A percentile compares a stretch with the other conserved stretches of the same genome.
Evolutionary conservation across 1,140 invertebrate genomes (phyloP).

Genomic region (Eriocheir sinensis): DNA sequence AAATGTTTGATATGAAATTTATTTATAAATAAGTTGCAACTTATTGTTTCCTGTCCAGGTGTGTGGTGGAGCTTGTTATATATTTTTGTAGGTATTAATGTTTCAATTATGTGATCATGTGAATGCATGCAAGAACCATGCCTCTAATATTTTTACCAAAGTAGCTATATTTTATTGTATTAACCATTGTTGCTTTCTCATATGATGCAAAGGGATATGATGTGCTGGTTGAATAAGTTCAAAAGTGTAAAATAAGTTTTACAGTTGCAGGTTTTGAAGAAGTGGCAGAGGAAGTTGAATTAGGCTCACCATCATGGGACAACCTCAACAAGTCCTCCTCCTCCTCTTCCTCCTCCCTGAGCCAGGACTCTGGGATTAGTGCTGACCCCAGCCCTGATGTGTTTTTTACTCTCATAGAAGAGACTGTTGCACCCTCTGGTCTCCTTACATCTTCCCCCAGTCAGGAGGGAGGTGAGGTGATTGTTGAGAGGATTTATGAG

Average conservation of each 20-base stretch:
- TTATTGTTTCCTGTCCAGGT: neutral
- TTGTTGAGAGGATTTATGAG: conserved; percentile 75
- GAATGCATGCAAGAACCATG: conserved; percentile 9
- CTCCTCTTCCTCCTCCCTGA: conserved; percentile 55
- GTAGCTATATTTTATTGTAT: neutral
- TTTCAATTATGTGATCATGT: neutral
- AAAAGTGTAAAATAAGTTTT: neutral
- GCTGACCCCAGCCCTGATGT: conserved; percentile 75
- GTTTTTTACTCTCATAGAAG: conserved; percentile 77
- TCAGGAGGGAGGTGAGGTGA: conserved; percentile 75
- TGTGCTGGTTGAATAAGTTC: neutral
- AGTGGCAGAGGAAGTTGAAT: conserved; percentile 78
- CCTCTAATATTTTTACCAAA: too few relatives aligned
- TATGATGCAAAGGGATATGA: neutral
- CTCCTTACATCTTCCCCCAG: conserved; percentile 64
- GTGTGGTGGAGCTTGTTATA: neutral
- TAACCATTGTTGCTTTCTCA: neutral
- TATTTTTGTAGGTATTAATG: neutral
- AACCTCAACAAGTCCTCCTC: conserved; percentile 68
- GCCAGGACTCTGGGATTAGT: conserved; percentile 72
- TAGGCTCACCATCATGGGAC: conserved; percentile 73
- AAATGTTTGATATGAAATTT: too few relatives aligned
- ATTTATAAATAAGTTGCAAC: neutral
- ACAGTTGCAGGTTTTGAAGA: conserved; percentile 79
- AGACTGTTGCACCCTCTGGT: conserved; percentile 67